phyloP scores from a whole-genome alignment of 2,888 invertebrate species.

The Theretra japonica region DNA sequence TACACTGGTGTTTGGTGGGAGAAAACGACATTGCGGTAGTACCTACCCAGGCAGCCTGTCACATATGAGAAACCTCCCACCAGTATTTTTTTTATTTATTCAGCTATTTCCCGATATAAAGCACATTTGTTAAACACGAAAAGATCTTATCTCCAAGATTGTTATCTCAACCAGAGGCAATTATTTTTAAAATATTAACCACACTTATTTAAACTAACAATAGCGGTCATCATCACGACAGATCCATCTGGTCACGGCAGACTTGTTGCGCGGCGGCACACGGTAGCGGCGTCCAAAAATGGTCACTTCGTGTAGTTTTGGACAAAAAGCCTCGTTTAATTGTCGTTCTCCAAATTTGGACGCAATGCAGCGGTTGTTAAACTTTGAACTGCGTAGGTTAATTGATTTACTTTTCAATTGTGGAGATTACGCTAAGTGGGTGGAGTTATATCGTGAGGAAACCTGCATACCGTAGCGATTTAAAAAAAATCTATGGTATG shows the following conservation, averaged over 20 bases:
- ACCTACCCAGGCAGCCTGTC: no score
- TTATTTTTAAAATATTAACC: not conserved
- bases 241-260: constrained; percentile 32
- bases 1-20: no score
- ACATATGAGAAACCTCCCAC: no score
- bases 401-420: not conserved
- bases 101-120: no score
- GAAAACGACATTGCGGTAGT: no score
- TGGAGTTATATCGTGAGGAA: no score
- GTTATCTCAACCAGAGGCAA: no score
- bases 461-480: no score
- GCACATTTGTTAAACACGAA: no score
- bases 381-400: constrained; percentile 19
- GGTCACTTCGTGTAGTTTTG: constrained; percentile 55
- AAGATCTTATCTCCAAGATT: no score
- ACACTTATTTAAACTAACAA: constrained; percentile 1
- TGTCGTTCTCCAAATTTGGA: constrained; percentile 51
- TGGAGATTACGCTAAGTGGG: not conserved
- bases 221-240: constrained; percentile 26
- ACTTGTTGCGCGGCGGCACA: constrained; percentile 37
- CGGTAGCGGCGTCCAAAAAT: constrained; percentile 49
- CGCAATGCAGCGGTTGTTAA: constrained; percentile 25
- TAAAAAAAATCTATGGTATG: no score
- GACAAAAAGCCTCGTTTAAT: constrained; percentile 62
- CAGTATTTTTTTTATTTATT: no score